These are phyloP conservation scores for Felis catus DNA, from an alignment of 2,113 vertebrate species.

Conservation along the genomic window DNA sequence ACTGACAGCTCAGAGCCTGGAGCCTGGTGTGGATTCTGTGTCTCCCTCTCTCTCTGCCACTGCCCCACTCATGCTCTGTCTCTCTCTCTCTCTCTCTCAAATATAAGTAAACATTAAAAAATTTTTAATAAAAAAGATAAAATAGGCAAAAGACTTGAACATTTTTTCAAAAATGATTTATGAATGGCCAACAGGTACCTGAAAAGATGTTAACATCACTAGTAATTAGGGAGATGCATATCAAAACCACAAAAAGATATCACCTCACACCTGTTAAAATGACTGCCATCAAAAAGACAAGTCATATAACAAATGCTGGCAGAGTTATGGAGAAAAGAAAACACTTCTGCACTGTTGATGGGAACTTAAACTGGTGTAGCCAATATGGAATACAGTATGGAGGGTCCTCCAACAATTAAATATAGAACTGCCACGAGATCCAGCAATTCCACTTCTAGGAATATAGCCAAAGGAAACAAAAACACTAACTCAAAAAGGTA, in stretches of 20 bases:
- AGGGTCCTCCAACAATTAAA: background rate
- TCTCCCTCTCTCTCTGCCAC: too few relatives aligned
- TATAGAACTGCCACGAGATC: background rate
- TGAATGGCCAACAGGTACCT: background rate
- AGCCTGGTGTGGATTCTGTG: too few relatives aligned
- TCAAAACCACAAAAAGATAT: background rate
- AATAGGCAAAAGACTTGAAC: background rate
- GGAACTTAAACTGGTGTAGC: background rate
- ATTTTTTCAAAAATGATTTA: background rate
- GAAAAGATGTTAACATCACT: background rate
- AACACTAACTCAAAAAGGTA: background rate
- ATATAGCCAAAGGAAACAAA: background rate
- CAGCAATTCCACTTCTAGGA: background rate
- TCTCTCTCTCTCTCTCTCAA: too few relatives aligned
- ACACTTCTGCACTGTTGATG: background rate
- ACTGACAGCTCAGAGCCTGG: too few relatives aligned
- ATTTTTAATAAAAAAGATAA: too few relatives aligned
- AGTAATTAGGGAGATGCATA: background rate
- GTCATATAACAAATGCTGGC: background rate
- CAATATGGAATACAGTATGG: background rate
- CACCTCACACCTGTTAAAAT: background rate
- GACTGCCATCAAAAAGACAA: background rate
- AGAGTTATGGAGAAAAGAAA: background rate
- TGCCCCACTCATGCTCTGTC: too few relatives aligned
- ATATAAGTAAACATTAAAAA: too few relatives aligned